Conservation (phyloP, 2,797 vertebrate genomes). For the Falco novaeseelandiae region DNA sequence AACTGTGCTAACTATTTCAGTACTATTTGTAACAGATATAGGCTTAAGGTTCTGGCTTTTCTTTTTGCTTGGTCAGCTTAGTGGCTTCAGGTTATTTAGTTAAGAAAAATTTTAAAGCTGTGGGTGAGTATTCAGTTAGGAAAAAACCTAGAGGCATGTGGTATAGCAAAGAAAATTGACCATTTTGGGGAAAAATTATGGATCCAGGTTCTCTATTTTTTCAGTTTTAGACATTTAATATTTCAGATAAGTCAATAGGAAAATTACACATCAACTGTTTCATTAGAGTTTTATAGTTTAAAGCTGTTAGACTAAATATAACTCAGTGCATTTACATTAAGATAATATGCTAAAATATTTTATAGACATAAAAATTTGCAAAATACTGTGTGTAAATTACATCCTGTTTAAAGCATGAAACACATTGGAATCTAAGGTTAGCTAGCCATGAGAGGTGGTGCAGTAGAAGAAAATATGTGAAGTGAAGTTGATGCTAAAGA, state of each 20-base stretch:
- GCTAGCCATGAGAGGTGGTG: not conserved
- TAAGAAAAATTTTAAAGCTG: slow-evolving; percentile 30
- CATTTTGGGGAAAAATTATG: not conserved
- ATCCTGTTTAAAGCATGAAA: not conserved
- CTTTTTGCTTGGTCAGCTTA: slow-evolving; percentile 71
- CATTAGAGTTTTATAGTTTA: not conserved
- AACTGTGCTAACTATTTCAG: slow-evolving; percentile 33
- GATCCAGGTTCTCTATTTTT: slow-evolving; percentile 5
- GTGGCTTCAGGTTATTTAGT: slow-evolving; percentile 61
- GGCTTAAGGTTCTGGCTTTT: slow-evolving; percentile 53
- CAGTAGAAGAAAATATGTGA: not conserved
- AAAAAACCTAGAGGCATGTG: not conserved
- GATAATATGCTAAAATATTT: not conserved
- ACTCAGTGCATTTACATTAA: not conserved
- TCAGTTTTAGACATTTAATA: not conserved
- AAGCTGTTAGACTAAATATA: not conserved
- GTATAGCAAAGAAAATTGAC: slow-evolving; percentile 20
- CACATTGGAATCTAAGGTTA: not conserved
- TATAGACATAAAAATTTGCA: not conserved
- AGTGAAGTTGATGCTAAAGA: not conserved
- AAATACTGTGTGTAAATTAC: not conserved
- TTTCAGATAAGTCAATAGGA: not conserved
- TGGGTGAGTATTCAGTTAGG: slow-evolving; percentile 14
- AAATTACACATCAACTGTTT: not conserved
- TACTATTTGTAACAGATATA: slow-evolving; percentile 52